phyloP scores from a whole-genome alignment of 2,113 vertebrate species.

The Thoracochromis brauschi region DNA sequence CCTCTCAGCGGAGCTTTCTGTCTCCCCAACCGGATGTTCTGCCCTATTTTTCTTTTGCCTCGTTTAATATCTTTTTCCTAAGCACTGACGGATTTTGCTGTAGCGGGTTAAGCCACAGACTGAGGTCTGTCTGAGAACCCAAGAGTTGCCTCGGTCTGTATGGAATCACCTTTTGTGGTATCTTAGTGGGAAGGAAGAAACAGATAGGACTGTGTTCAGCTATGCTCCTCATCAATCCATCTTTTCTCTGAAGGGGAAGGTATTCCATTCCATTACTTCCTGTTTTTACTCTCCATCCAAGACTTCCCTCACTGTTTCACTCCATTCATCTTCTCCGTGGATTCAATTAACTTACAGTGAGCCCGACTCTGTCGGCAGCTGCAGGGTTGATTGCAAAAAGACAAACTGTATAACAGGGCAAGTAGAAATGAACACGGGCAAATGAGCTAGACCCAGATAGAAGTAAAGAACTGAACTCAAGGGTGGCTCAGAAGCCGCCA shows the following conservation, averaged over 20 bases:
- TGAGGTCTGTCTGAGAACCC: constrained; percentile 28
- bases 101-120: constrained; percentile 38
- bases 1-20: constrained; percentile 19
- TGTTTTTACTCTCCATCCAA: not conserved
- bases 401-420: not conserved
- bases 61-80: not conserved
- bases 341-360: not conserved
- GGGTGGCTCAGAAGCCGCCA: not conserved
- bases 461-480: constrained; percentile 9
- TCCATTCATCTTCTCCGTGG: not conserved
- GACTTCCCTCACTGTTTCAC: not conserved
- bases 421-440: not conserved
- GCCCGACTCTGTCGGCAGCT: not conserved
- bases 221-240: constrained; percentile 55
- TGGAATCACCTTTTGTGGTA: constrained; percentile 36
- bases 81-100: constrained; percentile 41
- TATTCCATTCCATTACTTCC: not conserved
- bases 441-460: constrained; percentile 9
- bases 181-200: constrained; percentile 35
- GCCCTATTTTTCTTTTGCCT: not conserved
- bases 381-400: constrained; percentile 25
- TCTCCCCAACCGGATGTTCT: constrained; percentile 35
- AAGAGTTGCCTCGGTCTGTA: constrained; percentile 46
- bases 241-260: not conserved
- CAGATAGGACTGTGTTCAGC: constrained; percentile 30